Percentiles rank a stretch among this genome's conserved stretches.
Evolutionary conservation across 2,888 invertebrate species (phyloP).

Genomic region (Allophyes oxyacanthae): DNA sequence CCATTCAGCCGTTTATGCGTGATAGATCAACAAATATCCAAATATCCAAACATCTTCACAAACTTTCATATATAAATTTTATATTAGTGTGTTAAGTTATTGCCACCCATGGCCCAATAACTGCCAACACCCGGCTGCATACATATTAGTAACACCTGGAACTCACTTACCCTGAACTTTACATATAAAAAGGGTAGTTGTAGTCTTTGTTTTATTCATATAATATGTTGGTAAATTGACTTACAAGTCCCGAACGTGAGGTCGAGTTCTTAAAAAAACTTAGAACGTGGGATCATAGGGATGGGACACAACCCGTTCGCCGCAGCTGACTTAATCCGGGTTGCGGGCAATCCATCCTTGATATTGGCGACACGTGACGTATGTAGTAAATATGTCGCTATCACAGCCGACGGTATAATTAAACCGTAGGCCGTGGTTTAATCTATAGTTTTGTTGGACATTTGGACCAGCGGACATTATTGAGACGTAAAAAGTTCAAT

Average conservation of each 20-base stretch:
- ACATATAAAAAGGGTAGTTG: slow-evolving; percentile 44
- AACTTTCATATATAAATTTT: too few relatives aligned
- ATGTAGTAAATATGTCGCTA: slow-evolving; percentile 44
- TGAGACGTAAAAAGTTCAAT: slow-evolving; percentile 1
- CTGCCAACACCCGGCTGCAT: slow-evolving; percentile 30
- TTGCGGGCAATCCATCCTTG: slow-evolving; percentile 47
- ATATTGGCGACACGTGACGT: slow-evolving; percentile 42
- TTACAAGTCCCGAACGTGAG: slow-evolving; percentile 52
- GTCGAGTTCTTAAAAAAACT: slow-evolving; percentile 55
- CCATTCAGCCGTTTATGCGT: too few relatives aligned
- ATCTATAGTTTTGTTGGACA: slow-evolving; percentile 17
- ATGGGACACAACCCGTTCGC: slow-evolving; percentile 33
- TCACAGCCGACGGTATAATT: slow-evolving; percentile 45
- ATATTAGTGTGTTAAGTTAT: too few relatives aligned
- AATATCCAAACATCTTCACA: too few relatives aligned
- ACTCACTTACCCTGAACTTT: slow-evolving; percentile 39
- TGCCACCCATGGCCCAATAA: slow-evolving; percentile 24
- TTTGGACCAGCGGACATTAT: slow-evolving; percentile 6
- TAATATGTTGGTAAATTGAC: slow-evolving; percentile 51
- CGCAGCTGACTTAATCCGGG: slow-evolving; percentile 50
- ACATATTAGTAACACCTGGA: slow-evolving; percentile 43
- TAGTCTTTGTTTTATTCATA: slow-evolving; percentile 52
- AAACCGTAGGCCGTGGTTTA: slow-evolving; percentile 36
- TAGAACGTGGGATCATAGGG: slow-evolving; percentile 47
- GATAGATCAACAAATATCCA: too few relatives aligned